Conservation (phyloP, 1,140 invertebrate species). For the Zaprionus kolodkinae region DNA sequence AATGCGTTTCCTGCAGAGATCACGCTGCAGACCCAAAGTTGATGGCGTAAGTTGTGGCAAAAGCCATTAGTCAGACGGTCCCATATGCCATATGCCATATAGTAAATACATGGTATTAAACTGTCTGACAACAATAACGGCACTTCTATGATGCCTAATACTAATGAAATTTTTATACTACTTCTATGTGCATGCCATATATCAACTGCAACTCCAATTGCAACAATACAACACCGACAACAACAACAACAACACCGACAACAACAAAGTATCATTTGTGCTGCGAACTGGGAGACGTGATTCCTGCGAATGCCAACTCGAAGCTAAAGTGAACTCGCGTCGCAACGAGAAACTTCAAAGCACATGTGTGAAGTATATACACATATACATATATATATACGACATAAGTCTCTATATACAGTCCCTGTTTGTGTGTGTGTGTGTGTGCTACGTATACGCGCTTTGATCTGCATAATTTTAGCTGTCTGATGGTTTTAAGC, state of each 20-base stretch:
- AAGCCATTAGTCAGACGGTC: conserved; percentile 53
- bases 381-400: conserved; percentile 8
- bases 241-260: conserved; percentile 51
- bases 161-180: conserved; percentile 63
- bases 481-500: conserved; percentile 51
- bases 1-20: conserved; percentile 74
- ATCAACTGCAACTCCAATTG: conserved; percentile 41
- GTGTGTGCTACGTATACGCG: too few species aligned
- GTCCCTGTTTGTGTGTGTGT: conserved; percentile 13
- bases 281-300: conserved; percentile 73
- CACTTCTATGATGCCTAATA: conserved; percentile 55
- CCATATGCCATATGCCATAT: not conserved
- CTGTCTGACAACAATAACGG: not conserved
- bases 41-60: conserved; percentile 66
- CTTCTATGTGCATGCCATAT: conserved; percentile 23
- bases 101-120: not conserved
- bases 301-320: conserved; percentile 77
- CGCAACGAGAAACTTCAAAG: conserved; percentile 65
- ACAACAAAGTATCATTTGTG: conserved; percentile 78
- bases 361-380: conserved; percentile 48
- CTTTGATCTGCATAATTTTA: conserved; percentile 68
- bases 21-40: conserved; percentile 69
- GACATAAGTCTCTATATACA: conserved; percentile 16
- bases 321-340: conserved; percentile 57
- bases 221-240: conserved; percentile 22